Evolutionary conservation across 2,888 invertebrate genomes (phyloP).

Genomic region (Agonopterix arenella): DNA sequence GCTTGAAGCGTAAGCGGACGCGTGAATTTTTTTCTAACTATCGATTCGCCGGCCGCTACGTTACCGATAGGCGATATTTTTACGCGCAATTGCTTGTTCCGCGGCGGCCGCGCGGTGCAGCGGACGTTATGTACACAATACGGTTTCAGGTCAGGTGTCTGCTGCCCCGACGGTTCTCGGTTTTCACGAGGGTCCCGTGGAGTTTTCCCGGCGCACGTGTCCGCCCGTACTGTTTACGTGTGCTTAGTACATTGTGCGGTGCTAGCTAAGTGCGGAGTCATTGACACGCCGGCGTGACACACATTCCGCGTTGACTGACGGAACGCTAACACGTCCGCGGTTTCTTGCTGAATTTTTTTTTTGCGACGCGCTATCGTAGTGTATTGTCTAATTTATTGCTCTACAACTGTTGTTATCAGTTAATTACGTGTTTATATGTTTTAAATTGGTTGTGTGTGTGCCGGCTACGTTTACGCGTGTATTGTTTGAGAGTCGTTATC

Average conservation of each 20-base stretch:
- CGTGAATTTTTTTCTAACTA: conserved; percentile 34
- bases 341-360: conserved; percentile 41
- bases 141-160: conserved; percentile 25
- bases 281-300: conserved; percentile 72
- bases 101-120: conserved; percentile 39
- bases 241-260: conserved; percentile 30
- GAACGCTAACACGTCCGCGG: conserved; percentile 51
- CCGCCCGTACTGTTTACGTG: conserved; percentile 57
- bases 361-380: conserved; percentile 25
- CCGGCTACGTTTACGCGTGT: conserved; percentile 11
- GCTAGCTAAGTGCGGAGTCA: conserved; percentile 53
- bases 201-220: conserved; percentile 56
- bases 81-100: conserved; percentile 37
- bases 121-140: conserved; percentile 24
- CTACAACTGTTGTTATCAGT: conserved; percentile 33
- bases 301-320: conserved; percentile 65
- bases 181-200: conserved; percentile 34
- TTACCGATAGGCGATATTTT: conserved; percentile 34
- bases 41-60: conserved; percentile 25
- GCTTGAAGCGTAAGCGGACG: conserved; percentile 20
- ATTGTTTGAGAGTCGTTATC: conserved; percentile 21
- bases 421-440: conserved; percentile 18
- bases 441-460: conserved; percentile 15
- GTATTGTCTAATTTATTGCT: conserved; percentile 40
- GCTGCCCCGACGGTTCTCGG: conserved; percentile 15